Conservation (phyloP, 2,113 vertebrate species). For the Daubentonia madagascariensis region DNA sequence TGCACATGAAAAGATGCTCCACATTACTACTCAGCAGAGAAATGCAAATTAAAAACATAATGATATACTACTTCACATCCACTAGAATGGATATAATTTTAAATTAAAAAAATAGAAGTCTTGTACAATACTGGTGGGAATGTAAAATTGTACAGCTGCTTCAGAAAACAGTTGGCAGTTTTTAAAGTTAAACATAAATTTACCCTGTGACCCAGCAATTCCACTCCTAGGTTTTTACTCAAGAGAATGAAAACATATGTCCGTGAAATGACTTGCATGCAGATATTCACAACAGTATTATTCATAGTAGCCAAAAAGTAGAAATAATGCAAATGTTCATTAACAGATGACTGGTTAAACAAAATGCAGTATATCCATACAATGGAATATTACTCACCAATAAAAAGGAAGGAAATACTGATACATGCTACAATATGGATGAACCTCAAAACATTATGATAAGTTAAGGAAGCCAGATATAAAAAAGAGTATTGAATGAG, state of each 20-base stretch:
- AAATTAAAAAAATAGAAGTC: neutral
- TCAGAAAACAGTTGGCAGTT: conserved; percentile 1
- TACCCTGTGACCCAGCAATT: neutral
- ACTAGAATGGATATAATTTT: neutral
- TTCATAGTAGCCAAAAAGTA: neutral
- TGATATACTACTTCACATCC: neutral
- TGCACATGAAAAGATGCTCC: neutral
- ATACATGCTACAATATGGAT: neutral
- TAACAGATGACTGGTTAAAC: neutral
- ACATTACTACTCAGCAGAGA: neutral
- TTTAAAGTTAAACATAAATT: conserved; percentile 51
- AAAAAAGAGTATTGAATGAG: neutral
- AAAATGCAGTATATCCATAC: neutral
- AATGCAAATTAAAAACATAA: conserved; percentile 44
- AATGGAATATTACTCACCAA: neutral
- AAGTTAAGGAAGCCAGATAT: neutral
- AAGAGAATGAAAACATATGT: conserved; percentile 25
- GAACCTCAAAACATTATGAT: neutral
- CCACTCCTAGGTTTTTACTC: neutral
- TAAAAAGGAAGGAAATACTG: neutral
- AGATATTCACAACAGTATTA: neutral
- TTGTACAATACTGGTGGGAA: neutral
- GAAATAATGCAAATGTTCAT: neutral
- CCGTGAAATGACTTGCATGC: neutral
- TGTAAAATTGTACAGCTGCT: conserved; percentile 9